Evolutionary conservation across 2,797 vertebrate species (phyloP), one percentile per base, ranked within the genome.

Genomic region (Enteromius argenteus): DNA sequence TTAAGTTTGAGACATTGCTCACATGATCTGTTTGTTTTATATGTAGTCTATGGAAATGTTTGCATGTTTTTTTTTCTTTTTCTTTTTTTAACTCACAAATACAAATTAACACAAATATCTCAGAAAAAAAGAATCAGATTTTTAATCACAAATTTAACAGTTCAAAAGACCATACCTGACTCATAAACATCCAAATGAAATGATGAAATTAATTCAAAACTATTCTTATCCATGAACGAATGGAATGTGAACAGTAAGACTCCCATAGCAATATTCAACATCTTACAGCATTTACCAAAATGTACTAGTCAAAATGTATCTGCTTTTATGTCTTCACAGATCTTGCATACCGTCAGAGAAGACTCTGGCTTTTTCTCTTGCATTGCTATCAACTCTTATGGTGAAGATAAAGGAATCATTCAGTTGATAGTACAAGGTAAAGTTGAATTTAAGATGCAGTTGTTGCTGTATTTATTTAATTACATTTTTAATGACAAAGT

Each of bases 361-460:
- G 98, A 99, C 93, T 99, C 98, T 0, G 98, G 98, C 23, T 99
- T 99, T 93, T 99, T 99, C 91, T 99, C 98, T 91, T 99, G 98
- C 91, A 98, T 99, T 0, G 98, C 98, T 81, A 99, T 99, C 93
- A 99, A 99, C 95, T 99, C 98, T 1, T 99, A 99, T 0, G 98
- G 98, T 42, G 98, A 99, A 92, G 98, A 99, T 90, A 94, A 98
- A 87, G 98, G 98, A 87, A 98, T 99, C 92, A 99, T 99, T 89
- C 98, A 99, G 92, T 96, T 99, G 87, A 99, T 98, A 27, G 98
- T 99, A 86, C 98, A 99, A 97, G 98, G 98, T 99, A 92, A 91
- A 91, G 32, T 49, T 58, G 2, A 42, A 76, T 6, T 77, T 9
- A 27, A 15, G 19, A 10, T 5, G 14, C 60, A 62, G 15, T 15